Conservation (phyloP, 2,113 vertebrate species). For the Buteo buteo region DNA sequence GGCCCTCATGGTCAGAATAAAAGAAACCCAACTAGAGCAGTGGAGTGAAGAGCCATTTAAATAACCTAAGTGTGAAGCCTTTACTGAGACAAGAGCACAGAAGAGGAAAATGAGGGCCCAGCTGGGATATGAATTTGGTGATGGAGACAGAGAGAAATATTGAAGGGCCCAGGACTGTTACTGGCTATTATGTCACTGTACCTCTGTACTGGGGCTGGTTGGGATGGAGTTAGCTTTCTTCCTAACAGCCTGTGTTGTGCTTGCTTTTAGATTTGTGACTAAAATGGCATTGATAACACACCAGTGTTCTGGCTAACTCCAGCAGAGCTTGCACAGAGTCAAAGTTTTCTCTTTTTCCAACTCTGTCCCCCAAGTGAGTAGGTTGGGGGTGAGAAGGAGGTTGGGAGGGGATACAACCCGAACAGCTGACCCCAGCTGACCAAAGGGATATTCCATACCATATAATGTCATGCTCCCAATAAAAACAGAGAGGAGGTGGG, state of each 20-base stretch:
- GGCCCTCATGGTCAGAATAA: not conserved
- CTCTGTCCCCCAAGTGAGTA: too few relatives aligned
- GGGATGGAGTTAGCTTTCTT: not conserved
- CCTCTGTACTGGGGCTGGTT: not conserved
- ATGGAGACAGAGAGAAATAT: not conserved
- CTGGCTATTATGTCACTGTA: not conserved
- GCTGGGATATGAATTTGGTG: not conserved
- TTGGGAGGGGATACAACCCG: too few relatives aligned
- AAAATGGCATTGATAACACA: not conserved
- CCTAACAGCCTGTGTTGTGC: not conserved
- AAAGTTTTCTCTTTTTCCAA: too few relatives aligned
- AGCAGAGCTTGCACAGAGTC: not conserved
- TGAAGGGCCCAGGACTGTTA: not conserved
- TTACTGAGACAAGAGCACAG: not conserved
- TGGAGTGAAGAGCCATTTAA: not conserved
- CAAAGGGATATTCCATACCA: too few relatives aligned
- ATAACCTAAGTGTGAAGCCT: not conserved
- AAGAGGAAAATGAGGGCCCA: not conserved
- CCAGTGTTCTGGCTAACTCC: not conserved
- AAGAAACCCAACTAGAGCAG: not conserved
- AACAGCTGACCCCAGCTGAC: too few relatives aligned
- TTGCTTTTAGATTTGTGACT: not conserved
- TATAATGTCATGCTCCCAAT: too few relatives aligned
- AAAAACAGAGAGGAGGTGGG: not conserved
- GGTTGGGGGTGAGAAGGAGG: too few relatives aligned